Base-by-base conservation (phyloP, 2,797 vertebrate species). In the Anisognathus igniventris region DNA sequence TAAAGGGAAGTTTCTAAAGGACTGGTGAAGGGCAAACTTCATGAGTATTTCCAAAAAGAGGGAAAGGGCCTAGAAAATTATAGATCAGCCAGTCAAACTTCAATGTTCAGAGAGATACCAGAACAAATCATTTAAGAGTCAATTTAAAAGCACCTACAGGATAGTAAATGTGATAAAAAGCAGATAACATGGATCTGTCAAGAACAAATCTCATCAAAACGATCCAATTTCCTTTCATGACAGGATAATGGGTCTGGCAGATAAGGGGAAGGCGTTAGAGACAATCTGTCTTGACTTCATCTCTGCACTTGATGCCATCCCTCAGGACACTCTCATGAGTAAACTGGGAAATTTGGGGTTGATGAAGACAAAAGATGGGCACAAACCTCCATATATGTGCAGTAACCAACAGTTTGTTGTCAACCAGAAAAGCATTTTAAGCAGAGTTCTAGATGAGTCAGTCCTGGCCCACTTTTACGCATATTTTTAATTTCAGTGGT, bases 161-260 rank as follows among this genome's bases (percentile, higher is more conserved):
- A 86, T 47, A 90, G 91, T 77, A 92, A 94, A 85, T 21, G 25
- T 88, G 91, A 93, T 87, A 92, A 95, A 94, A 90, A 89, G 77
- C 81, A 80, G 81, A 40, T 86, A 89, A 93, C 72, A 71, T 22
- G 84, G 89, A 67, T 92, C 87, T 82, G 84, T 85, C 92, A 89
- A 50, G 91, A 92, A 54, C 40, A 91, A 92, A 96, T 91, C 91
- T 82, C 91, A 85, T 81, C 74, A 82, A 84, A 95, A 92, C 33
- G 20, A 94, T 92, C 64, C 84, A 77, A 64, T 95, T 95, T 87
- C 78, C 65, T 85, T 74, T 53, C 1, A 2, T 42, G 61, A 83
- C 72, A 92, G 33, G 40, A 33, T 77, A 96, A 93, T 71, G 61
- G 67, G 19, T 23, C 67, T 60, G 65, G 65, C 31, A 91, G 91